phyloP scores from a whole-genome alignment of 2,797 vertebrate genomes.

The Cossypha dichroa region DNA sequence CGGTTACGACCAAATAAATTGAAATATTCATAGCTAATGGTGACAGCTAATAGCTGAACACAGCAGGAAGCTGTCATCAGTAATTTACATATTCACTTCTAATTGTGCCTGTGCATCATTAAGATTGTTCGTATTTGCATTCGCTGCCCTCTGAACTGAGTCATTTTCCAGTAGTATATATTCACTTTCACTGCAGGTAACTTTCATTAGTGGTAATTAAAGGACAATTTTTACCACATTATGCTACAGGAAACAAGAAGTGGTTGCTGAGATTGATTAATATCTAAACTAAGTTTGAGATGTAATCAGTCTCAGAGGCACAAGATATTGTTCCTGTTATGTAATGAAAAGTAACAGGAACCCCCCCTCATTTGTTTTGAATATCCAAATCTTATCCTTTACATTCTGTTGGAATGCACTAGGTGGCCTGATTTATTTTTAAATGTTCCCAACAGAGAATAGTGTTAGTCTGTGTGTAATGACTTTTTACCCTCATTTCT shows the following conservation, averaged over 20 bases:
- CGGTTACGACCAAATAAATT: neutral
- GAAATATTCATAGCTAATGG: conserved; percentile 1
- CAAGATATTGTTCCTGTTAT: neutral
- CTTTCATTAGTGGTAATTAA: conserved; percentile 51
- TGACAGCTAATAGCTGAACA: neutral
- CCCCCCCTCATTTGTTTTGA: neutral
- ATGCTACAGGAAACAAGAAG: conserved; percentile 44
- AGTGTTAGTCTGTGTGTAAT: neutral
- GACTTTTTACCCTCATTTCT: conserved; percentile 44
- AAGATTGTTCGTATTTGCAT: neutral
- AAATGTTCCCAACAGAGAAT: neutral
- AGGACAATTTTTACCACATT: conserved; percentile 32
- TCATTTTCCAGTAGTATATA: neutral
- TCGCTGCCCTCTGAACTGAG: conserved; percentile 13
- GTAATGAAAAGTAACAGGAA: conserved; percentile 7
- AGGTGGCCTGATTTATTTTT: conserved; percentile 34
- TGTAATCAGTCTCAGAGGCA: conserved; percentile 21
- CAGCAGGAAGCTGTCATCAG: neutral
- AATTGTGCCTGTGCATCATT: conserved; percentile 20
- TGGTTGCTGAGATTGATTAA: conserved; percentile 45
- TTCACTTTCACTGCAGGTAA: conserved; percentile 25
- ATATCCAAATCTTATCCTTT: neutral
- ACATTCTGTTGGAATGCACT: neutral
- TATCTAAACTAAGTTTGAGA: conserved; percentile 5
- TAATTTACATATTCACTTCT: conserved; percentile 29